Conservation (phyloP, 2,113 vertebrate species). For the Dendrocopos noguchii region DNA sequence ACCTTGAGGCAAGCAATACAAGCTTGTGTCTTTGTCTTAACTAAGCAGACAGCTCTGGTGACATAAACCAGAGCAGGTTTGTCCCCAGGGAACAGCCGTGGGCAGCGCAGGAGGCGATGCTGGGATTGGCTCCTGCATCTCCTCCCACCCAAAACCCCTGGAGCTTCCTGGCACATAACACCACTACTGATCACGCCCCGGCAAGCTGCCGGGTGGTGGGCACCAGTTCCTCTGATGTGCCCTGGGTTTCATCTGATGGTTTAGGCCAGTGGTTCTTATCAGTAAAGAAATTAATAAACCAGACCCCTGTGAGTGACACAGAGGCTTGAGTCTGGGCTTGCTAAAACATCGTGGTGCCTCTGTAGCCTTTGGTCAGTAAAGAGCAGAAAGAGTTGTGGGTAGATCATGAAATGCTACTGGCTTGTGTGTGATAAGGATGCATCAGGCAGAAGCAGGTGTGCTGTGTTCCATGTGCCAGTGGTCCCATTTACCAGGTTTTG, state of each 20-base stretch:
- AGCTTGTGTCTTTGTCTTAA: background rate
- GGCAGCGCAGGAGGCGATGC: background rate
- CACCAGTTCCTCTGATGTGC: background rate
- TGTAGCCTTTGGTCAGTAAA: background rate
- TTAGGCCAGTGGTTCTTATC: background rate
- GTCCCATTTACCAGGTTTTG: background rate
- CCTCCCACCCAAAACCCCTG: background rate
- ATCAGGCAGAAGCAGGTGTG: background rate
- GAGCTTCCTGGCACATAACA: background rate
- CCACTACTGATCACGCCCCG: background rate
- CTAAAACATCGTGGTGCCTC: background rate
- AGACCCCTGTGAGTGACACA: background rate
- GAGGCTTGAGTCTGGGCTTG: background rate
- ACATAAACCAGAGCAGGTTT: background rate
- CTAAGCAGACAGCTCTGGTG: background rate
- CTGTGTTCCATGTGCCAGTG: rapidly evolving
- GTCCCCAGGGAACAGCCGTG: background rate
- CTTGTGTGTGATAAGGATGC: background rate
- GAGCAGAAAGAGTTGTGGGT: background rate
- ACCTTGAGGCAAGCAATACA: background rate
- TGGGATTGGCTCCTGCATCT: background rate
- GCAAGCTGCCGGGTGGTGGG: background rate
- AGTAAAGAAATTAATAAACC: background rate
- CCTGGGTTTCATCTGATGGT: background rate
- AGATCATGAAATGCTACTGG: background rate